Conservation (phyloP, 2,797 vertebrate genomes). For the Gallirallus australis region DNA sequence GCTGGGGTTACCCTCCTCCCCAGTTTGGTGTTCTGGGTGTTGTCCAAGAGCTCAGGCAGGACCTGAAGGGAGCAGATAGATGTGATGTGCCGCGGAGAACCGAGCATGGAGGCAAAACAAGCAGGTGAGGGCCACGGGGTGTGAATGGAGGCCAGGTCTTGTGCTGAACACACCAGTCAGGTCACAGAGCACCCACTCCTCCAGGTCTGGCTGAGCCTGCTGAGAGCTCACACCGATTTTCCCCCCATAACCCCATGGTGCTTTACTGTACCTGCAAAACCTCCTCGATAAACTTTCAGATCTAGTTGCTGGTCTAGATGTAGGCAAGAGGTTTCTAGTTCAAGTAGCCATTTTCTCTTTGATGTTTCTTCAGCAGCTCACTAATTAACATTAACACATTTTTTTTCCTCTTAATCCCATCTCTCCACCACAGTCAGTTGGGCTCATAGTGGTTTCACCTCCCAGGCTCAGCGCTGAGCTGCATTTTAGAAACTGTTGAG, state of each 20-base stretch:
- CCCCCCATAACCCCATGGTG: neutral
- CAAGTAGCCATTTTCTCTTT: neutral
- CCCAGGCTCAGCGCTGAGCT: neutral
- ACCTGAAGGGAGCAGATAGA: neutral
- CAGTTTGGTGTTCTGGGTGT: neutral
- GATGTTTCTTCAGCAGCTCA: neutral
- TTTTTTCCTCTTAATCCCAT: neutral
- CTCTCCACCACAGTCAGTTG: neutral
- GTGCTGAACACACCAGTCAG: neutral
- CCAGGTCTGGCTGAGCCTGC: neutral
- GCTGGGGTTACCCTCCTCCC: neutral
- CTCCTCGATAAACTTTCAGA: neutral
- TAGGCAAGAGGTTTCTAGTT: neutral
- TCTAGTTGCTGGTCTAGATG: neutral
- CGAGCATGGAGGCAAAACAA: fast-evolving
- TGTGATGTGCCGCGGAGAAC: fast-evolving
- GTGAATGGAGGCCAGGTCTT: no score
- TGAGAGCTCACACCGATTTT: neutral
- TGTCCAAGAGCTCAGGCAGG: neutral
- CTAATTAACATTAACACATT: neutral
- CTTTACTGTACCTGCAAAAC: neutral
- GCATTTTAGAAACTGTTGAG: neutral
- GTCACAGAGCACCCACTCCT: neutral
- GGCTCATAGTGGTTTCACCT: neutral
- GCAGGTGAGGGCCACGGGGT: neutral